A percentile compares a stretch with the other conserved stretches of the same genome.
Conservation (phyloP, 2,113 vertebrate species). For the Gobio gobio region DNA sequence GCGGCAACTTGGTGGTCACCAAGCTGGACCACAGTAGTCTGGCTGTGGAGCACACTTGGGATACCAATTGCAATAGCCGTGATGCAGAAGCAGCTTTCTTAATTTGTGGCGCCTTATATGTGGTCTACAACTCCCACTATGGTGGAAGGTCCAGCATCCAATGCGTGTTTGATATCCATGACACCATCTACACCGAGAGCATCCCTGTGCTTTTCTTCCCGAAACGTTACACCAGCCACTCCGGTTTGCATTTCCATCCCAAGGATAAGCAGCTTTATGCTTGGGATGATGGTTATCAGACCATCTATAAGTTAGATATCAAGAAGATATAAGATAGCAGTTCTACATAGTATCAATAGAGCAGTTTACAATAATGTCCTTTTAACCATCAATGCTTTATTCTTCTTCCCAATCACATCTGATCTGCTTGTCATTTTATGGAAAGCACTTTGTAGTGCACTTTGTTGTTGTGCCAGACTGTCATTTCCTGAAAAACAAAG, state of each 20-base stretch:
- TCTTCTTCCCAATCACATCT: neutral
- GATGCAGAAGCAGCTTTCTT: constrained; percentile 90
- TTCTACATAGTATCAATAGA: neutral
- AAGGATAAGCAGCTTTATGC: constrained; percentile 88
- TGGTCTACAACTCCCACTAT: constrained; percentile 84
- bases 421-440: constrained; percentile 1
- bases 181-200: constrained; percentile 66
- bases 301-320: constrained; percentile 86
- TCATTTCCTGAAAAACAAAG: constrained; percentile 22
- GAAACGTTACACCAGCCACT: constrained; percentile 84
- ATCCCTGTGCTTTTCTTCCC: constrained; percentile 83
- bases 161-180: constrained; percentile 88
- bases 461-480: constrained; percentile 22
- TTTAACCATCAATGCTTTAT: neutral
- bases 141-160: constrained; percentile 84
- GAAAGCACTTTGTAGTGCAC: neutral
- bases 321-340: constrained; percentile 5
- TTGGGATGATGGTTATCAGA: constrained; percentile 94
- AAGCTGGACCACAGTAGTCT: constrained; percentile 82
- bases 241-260: constrained; percentile 87
- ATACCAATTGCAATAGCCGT: constrained; percentile 83
- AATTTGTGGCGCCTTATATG: constrained; percentile 87
- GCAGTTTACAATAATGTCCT: neutral
- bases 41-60: constrained; percentile 85
- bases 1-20: constrained; percentile 84